A percentile compares a stretch with the other conserved stretches of the same genome.
Conservation (phyloP, 2,888 invertebrate genomes). For the Tetragnatha montana region DNA sequence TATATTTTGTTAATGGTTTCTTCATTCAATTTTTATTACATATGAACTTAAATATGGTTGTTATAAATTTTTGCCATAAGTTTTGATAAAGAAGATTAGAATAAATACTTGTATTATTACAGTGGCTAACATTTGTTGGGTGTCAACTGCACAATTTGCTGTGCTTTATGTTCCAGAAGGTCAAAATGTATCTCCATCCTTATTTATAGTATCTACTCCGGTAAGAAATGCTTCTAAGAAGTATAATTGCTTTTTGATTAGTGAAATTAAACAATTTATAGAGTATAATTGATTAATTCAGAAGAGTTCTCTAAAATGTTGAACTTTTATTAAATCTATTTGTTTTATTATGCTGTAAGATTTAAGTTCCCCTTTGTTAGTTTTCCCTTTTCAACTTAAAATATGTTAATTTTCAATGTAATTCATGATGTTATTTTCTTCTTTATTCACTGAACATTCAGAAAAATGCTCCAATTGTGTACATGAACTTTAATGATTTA, state of each 20-base stretch:
- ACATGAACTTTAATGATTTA: slow-evolving; percentile 88
- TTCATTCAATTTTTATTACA: no score
- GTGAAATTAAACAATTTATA: neutral
- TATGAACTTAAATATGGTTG: no score
- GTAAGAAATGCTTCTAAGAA: slow-evolving; percentile 43
- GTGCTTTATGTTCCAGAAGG: slow-evolving; percentile 81
- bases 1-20: no score
- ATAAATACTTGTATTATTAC: no score
- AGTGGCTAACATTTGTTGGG: slow-evolving; percentile 81
- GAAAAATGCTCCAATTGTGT: slow-evolving; percentile 83
- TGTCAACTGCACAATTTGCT: slow-evolving; percentile 90
- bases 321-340: neutral
- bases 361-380: neutral
- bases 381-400: neutral
- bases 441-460: slow-evolving; percentile 77
- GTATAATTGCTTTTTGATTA: neutral
- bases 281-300: neutral
- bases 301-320: neutral
- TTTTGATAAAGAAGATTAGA: no score
- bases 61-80: neutral
- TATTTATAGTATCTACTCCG: slow-evolving; percentile 74
- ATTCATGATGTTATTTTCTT: slow-evolving; percentile 56
- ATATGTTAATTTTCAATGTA: neutral
- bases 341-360: neutral
- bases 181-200: slow-evolving; percentile 73